Base-by-base conservation (phyloP, 1,140 invertebrate species). In the Teleogryllus occipitalis region DNA sequence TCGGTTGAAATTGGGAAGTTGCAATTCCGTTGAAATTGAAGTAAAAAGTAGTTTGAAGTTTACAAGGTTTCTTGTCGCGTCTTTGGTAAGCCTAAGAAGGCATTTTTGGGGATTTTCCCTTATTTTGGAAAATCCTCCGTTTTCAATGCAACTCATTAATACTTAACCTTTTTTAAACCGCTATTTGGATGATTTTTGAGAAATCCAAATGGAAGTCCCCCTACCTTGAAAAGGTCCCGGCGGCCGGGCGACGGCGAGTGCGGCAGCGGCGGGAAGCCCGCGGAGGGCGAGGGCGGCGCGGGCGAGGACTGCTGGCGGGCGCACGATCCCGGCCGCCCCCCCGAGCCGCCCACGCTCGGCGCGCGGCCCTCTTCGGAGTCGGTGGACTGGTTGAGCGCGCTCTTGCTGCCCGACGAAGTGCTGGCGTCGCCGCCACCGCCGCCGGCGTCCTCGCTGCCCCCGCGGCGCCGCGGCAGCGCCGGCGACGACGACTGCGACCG, bases 361-460 rank as follows among this genome's bases (percentile, higher is more conserved):
- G 54, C 54, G 18, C 54, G 10, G 27, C 46, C 73, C 47, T 47
- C 73, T 39, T 18, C 78, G 2, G n/a, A 54, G 18, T 74, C 77
- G 77, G 14, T 0, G 85, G 76, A n/a, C 80, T 78, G 46, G 80
- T 80, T 12, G 76, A 54, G 82, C 49, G 86, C 84, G 80, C 86
- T 83, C 83, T 75, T 80, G 89, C 87, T 82, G 87, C 87, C 72
- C 87, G 84, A 75, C 86, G 87, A 5, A 87, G 86, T 8, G 87
- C 87, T n/a, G 90, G 90, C 0, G 90, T 90, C 27, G 86, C 54
- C 18, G 54, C 54, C 10, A n/a, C 54, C 54, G 54, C 54, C 54
- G 10, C 54, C 54, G 18, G 10, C 18, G 54, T 65, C 54, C 54
- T 65, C 54, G 18, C 54, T 65, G 54, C 54, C 54, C 10, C 47